Conservation (phyloP, 2,113 vertebrate genomes). For the Psittacus erithacus region DNA sequence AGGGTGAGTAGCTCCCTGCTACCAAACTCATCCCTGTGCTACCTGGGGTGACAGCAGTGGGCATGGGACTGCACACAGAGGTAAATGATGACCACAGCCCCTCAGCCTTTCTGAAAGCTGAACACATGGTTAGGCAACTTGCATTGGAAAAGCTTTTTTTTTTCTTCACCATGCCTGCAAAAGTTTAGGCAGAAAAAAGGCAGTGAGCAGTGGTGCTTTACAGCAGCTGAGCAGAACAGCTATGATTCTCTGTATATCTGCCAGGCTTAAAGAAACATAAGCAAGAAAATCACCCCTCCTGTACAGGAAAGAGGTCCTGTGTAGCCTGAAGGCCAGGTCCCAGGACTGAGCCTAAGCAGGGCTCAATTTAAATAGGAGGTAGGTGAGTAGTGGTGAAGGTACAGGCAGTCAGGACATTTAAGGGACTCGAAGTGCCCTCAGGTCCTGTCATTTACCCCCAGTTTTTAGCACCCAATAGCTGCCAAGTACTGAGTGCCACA, state of each 20-base stretch:
- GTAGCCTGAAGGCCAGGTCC: neutral
- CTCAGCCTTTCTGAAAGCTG: neutral
- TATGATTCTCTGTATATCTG: neutral
- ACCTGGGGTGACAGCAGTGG: neutral
- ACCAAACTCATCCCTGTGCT: neutral
- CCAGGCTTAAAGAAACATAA: neutral
- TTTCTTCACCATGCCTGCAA: neutral
- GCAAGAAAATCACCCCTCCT: neutral
- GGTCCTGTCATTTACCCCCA: neutral
- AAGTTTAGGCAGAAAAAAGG: neutral
- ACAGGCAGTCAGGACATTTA: neutral
- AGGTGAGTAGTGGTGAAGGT: neutral
- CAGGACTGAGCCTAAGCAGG: fast-evolving
- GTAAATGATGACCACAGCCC: neutral
- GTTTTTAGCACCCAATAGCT: neutral
- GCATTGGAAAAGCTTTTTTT: neutral
- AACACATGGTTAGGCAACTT: neutral
- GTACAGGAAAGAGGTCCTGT: neutral
- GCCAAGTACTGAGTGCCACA: neutral
- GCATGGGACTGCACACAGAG: neutral
- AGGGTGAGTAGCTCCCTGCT: neutral
- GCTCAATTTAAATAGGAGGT: neutral
- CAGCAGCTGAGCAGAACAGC: neutral
- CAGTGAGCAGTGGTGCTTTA: neutral
- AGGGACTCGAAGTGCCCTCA: neutral